These are phyloP conservation scores for Magallana ariakensis DNA, from an alignment of 1,140 invertebrate genomes.

Conservation along the genomic window DNA sequence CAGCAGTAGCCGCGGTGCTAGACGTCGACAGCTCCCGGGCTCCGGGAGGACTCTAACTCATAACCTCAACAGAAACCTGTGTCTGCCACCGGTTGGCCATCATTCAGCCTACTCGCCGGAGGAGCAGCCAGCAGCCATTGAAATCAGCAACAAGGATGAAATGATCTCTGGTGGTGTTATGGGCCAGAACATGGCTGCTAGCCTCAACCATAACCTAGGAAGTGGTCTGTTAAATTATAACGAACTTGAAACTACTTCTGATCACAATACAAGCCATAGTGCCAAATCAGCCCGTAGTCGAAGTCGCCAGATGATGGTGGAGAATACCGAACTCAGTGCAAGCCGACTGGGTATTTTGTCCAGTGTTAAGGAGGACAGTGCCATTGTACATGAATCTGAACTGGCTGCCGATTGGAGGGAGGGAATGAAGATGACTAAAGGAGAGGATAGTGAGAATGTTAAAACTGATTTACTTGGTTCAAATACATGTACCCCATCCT, in stretches of 20 bases:
- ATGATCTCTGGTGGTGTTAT: slow-evolving; percentile 4
- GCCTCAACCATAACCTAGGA: slow-evolving; percentile 27
- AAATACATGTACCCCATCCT: slow-evolving; percentile 18
- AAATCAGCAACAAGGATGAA: slow-evolving; percentile 38
- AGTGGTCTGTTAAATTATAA: slow-evolving; percentile 37
- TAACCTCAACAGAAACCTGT: slow-evolving; percentile 75
- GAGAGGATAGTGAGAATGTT: slow-evolving; percentile 20
- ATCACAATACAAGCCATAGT: slow-evolving; percentile 48
- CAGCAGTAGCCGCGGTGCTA: slow-evolving; percentile 58
- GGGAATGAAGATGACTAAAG: background rate
- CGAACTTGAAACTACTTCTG: slow-evolving; percentile 28
- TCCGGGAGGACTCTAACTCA: slow-evolving; percentile 60
- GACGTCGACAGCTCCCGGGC: slow-evolving; percentile 67
- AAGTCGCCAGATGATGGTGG: slow-evolving; percentile 36
- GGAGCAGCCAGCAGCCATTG: slow-evolving; percentile 2
- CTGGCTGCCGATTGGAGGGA: background rate
- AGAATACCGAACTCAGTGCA: slow-evolving; percentile 43
- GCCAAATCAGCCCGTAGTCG: slow-evolving; percentile 49
- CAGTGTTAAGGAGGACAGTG: slow-evolving; percentile 57
- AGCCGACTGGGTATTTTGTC: slow-evolving; percentile 47
- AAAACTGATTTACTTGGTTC: slow-evolving; percentile 40
- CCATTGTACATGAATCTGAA: background rate
- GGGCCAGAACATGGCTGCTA: slow-evolving; percentile 26
- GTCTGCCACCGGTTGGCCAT: slow-evolving; percentile 77
- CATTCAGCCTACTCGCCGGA: slow-evolving; percentile 52